Conservation (phyloP, 2,797 vertebrate genomes). For the Pipistrellus pygmaeus region DNA sequence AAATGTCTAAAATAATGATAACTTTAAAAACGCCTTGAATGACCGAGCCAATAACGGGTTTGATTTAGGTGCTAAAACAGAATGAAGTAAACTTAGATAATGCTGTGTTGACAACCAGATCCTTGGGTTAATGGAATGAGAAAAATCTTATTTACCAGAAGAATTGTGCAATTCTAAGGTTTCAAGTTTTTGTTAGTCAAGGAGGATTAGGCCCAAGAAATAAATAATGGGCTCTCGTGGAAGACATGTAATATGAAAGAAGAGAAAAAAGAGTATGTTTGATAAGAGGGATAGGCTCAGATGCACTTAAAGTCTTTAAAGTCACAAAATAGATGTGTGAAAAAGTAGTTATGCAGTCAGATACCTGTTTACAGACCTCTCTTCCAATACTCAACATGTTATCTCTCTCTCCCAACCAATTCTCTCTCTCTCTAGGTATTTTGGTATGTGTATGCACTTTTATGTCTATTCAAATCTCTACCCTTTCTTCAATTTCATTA, state of each 20-base stretch:
- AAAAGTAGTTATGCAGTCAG: background rate
- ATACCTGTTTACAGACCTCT: background rate
- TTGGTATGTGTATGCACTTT: background rate
- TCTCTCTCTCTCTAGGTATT: background rate
- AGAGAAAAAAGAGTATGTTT: background rate
- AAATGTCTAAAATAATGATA: conserved; percentile 61
- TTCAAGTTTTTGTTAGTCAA: conserved; percentile 52
- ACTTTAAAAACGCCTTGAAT: conserved; percentile 22
- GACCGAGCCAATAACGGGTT: background rate
- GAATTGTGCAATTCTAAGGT: conserved; percentile 24
- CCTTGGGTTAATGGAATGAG: background rate
- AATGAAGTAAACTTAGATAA: conserved; percentile 9
- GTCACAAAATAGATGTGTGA: background rate
- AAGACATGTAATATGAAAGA: conserved; percentile 36
- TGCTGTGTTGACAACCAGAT: background rate
- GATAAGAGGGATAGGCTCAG: background rate
- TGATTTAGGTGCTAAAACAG: conserved; percentile 5
- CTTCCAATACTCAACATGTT: background rate
- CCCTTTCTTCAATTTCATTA: background rate
- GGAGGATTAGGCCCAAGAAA: conserved; percentile 17
- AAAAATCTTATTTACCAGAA: conserved; percentile 68
- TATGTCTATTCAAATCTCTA: background rate
- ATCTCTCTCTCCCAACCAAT: background rate
- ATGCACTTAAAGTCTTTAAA: background rate
- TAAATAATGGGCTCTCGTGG: conserved; percentile 26